Evolutionary conservation across 2,888 invertebrate genomes (phyloP), one percentile per base, ranked within the genome.

Genomic region (Leucoptera coffeella): DNA sequence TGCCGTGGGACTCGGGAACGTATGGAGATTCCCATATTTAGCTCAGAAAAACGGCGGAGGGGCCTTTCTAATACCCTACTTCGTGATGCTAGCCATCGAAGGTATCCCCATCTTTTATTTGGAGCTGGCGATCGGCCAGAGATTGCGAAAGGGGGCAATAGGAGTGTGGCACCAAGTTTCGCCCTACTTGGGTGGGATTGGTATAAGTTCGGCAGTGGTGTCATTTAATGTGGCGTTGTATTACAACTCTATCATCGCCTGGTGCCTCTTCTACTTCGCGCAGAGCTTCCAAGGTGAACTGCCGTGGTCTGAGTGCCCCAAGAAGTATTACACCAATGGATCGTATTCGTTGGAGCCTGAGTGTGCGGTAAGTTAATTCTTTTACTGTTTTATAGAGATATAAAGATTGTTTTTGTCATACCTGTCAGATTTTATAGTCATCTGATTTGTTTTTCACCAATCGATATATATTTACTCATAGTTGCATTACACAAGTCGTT

Each of bases 181-280:
- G 12, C 90, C 90, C 1, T 91, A 82, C 50, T 60, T 90, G 40
- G 88, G 84, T 11, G 92, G 91, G 9, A 91, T 92, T 30, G 92
- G 95, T 12, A 83, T 95, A 38, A 92, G 94, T 46, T 91, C 91
- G 29, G 94, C 94, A 2, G 87, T 96, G 35, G 95, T 96, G 15
- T 94, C 94, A 2, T 95, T 93, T 64, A 90, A 94, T 50, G 94
- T 96, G 35, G 94, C 93, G 8, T 75, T 96, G 35, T 96, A 96
- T 60, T 96, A 96, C 64, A 96, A 96, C 62, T 94, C 94, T 32
- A 95, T 96, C 42, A 94, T 96, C 39, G 94, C 94, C 32, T 96
- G 96, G 96, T 94, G 94, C 53, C 75, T 95, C 47, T 93, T 92
- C 59, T 95, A 94, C 64, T 85, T 94, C 49, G 84, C 87, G 38